Percentiles rank a stretch among this genome's conserved stretches.
Evolutionary conservation across 2,113 vertebrate species (phyloP).

Genomic region (Isurus oxyrinchus): DNA sequence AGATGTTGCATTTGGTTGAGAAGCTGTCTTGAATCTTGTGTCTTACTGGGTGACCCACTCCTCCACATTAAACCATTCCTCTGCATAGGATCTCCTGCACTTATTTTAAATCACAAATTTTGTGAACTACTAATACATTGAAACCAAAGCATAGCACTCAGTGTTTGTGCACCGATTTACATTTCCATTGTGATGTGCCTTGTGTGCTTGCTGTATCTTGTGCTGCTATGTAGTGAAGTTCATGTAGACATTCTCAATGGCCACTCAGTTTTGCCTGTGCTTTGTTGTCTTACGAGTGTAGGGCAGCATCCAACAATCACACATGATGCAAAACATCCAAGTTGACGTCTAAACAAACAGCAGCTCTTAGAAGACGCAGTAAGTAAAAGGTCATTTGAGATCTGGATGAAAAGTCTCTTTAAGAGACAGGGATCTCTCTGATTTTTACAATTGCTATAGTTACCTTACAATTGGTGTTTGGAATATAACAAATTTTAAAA

Average conservation of each 20-base stretch:
- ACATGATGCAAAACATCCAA: neutral
- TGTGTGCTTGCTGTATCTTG: neutral
- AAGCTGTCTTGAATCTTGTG: neutral
- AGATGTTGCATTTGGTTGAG: neutral
- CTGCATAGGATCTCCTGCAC: neutral
- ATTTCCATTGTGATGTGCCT: neutral
- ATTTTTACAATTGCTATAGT: constrained; percentile 24
- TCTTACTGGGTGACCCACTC: neutral
- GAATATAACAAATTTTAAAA: neutral
- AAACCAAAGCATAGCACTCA: neutral
- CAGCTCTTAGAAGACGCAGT: neutral
- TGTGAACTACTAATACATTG: neutral
- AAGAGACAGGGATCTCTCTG: constrained; percentile 8
- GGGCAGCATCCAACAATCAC: neutral
- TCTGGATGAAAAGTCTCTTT: neutral
- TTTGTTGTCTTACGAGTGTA: neutral
- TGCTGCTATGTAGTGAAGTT: neutral
- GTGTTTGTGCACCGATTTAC: neutral
- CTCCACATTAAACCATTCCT: neutral
- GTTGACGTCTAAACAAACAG: neutral
- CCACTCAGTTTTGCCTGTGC: neutral
- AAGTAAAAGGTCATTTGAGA: constrained; percentile 12
- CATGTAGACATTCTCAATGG: neutral
- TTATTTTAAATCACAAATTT: neutral
- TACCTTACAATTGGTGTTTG: neutral